Evolutionary conservation across 2,888 invertebrate genomes (phyloP), one percentile per base, ranked within the genome.

Genomic region (Thereva nobilitata): DNA sequence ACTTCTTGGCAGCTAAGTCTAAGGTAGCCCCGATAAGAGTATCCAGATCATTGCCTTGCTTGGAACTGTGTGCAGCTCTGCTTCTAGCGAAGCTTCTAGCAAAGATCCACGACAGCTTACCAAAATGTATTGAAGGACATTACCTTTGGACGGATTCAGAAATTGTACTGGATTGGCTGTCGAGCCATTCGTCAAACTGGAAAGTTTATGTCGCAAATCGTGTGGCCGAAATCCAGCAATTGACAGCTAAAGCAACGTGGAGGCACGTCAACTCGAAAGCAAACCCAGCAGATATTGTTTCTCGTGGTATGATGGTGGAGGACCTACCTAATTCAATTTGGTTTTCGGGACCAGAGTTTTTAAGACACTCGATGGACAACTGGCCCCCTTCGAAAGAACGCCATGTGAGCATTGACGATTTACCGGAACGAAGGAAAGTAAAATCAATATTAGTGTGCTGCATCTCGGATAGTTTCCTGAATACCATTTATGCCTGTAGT

Each of bases 261-360:
- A 23, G 1, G 23, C n/a, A 71, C 57, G 68, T 72, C 7, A 38
- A 35, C 4, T 57, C 69, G 1, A 8, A 57, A 41, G 59, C 69
- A 9, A 73, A 73, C 64, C 70, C 72, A 1, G 72, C 71, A 8
- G 71, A 73, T 63, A 50, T 68, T 6, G 55, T 69, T 35, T 71
- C 71, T 23, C 44, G 72, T n/a, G 72, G 72, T 12, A 3, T 9
- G 5, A n/a, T 1, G 8, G n/a, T 45, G n/a, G 5, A 45, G 12
- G 45, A 45, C 5, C n/a, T 45, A 0, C 6, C 5, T 2, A 2
- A 7, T 2, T 7, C 45, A 12, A 9, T 9, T 8, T 45, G 45
- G 45, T 10, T 3, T 10, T 3, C 5, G n/a, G 45, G 10, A 45
- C 9, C 45, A 2, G 23, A 23, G n/a, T n/a, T n/a, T n/a, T n/a